Evolutionary conservation across 2,888 invertebrate species (phyloP).

Genomic region (Seladonia tumulorum): DNA sequence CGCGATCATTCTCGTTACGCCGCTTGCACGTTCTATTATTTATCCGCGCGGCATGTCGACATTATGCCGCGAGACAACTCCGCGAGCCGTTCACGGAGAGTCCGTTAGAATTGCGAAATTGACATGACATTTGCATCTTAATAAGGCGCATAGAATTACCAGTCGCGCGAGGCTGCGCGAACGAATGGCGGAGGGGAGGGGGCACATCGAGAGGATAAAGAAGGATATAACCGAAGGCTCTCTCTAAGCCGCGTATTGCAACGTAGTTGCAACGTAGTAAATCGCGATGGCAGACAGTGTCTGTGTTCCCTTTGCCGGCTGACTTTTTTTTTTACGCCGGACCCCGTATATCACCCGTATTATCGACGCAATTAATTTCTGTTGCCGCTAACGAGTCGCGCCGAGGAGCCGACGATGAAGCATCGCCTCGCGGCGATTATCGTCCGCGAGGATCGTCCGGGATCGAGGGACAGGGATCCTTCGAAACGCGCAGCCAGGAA

Average conservation of each 20-base stretch:
- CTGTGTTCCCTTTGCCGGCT: neutral
- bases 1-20: slow-evolving; percentile 32
- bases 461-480: slow-evolving; percentile 2
- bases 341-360: slow-evolving; percentile 39
- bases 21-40: slow-evolving; percentile 57
- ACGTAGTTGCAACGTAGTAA: slow-evolving; percentile 28
- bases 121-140: slow-evolving; percentile 75
- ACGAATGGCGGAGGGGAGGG: neutral
- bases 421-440: neutral
- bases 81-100: slow-evolving; percentile 45
- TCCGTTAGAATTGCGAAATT: slow-evolving; percentile 68
- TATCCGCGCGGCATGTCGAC: slow-evolving; percentile 60
- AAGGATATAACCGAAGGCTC: slow-evolving; percentile 49
- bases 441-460: neutral
- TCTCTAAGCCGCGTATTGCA: slow-evolving; percentile 30
- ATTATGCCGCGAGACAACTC: slow-evolving; percentile 47
- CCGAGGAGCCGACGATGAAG: neutral
- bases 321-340: slow-evolving; percentile 34
- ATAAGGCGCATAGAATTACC: slow-evolving; percentile 66
- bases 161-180: slow-evolving; percentile 25
- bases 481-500: slow-evolving; percentile 33
- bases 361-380: slow-evolving; percentile 50
- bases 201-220: neutral
- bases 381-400: slow-evolving; percentile 3
- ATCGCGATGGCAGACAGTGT: slow-evolving; percentile 28